A percentile compares a stretch with the other conserved stretches of the same genome.
These are phyloP conservation scores for Hirundichthys speculiger DNA, from an alignment of 2,113 vertebrate genomes.

Conservation along the genomic window DNA sequence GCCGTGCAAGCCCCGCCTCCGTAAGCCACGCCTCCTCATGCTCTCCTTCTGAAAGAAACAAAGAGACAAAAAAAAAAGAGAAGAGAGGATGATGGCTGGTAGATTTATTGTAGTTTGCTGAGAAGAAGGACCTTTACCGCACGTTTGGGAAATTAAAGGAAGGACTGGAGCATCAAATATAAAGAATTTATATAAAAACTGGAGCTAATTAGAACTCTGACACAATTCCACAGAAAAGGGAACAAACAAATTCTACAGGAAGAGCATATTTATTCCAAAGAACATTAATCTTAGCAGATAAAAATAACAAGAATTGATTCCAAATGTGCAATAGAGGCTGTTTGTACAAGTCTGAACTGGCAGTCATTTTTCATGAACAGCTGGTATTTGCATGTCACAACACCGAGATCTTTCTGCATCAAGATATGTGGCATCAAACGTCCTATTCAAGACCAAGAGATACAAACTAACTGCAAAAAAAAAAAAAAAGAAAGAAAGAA, in stretches of 20 bases:
- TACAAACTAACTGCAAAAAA: neutral
- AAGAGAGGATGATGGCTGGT: too few relatives aligned
- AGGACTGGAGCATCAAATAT: neutral
- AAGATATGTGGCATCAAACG: neutral
- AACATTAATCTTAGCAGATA: slow-evolving; percentile 47
- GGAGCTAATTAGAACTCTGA: neutral
- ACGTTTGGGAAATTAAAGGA: neutral
- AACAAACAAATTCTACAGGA: slow-evolving; percentile 32
- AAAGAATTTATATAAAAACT: neutral
- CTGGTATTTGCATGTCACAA: neutral
- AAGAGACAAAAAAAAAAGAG: neutral
- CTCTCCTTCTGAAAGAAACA: slow-evolving; percentile 87
- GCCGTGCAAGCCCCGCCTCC: slow-evolving; percentile 90
- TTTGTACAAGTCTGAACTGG: slow-evolving; percentile 1
- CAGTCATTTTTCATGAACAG: neutral
- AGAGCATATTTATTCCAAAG: slow-evolving; percentile 33
- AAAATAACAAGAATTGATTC: neutral
- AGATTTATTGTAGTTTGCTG: too few relatives aligned
- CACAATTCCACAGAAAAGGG: slow-evolving; percentile 10
- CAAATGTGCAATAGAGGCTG: neutral
- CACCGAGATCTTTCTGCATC: neutral
- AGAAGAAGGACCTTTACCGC: too few relatives aligned
- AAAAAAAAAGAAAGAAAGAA: too few relatives aligned
- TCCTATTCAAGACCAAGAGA: neutral
- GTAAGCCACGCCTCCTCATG: slow-evolving; percentile 96